phyloP scores from a whole-genome alignment of 2,888 invertebrate species.

The Choristoneura rosaceana region DNA sequence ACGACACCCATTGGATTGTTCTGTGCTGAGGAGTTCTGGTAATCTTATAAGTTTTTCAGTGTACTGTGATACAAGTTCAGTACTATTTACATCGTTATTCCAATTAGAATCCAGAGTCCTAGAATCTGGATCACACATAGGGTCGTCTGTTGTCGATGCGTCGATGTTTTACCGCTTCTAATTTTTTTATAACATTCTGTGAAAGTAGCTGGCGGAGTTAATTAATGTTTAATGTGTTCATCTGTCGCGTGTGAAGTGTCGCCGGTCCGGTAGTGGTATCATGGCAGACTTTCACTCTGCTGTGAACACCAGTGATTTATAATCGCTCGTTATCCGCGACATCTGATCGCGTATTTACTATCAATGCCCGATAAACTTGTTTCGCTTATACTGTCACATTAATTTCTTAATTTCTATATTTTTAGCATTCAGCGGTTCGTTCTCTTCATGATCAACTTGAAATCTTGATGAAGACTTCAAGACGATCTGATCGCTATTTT shows the following conservation, averaged over 20 bases:
- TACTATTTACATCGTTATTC: constrained; percentile 35
- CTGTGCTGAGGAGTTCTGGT: constrained; percentile 27
- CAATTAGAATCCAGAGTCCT: constrained; percentile 47
- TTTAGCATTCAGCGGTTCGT: neutral
- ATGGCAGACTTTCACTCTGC: constrained; percentile 75
- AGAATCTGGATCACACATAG: constrained; percentile 46
- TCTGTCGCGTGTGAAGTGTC: constrained; percentile 62
- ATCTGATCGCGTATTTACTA: constrained; percentile 68
- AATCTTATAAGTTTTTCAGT: constrained; percentile 31
- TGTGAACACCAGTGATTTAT: constrained; percentile 66
- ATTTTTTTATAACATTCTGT: constrained; percentile 56
- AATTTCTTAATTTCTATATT: neutral
- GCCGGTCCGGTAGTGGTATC: constrained; percentile 64
- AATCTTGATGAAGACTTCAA: neutral
- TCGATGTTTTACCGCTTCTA: constrained; percentile 42
- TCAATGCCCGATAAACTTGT: constrained; percentile 52
- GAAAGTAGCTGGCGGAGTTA: constrained; percentile 65
- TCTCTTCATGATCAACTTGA: neutral
- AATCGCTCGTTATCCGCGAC: constrained; percentile 68
- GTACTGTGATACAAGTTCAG: constrained; percentile 18
- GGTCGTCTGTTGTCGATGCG: constrained; percentile 44
- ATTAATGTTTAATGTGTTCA: constrained; percentile 65
- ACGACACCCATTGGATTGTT: constrained; percentile 47
- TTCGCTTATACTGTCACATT: constrained; percentile 41
- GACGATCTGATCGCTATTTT: constrained; percentile 50